These are phyloP conservation scores for Stichopus chloronotus DNA, from an alignment of 35 echinoderm and acorn worm species.

Conservation along the genomic window DNA sequence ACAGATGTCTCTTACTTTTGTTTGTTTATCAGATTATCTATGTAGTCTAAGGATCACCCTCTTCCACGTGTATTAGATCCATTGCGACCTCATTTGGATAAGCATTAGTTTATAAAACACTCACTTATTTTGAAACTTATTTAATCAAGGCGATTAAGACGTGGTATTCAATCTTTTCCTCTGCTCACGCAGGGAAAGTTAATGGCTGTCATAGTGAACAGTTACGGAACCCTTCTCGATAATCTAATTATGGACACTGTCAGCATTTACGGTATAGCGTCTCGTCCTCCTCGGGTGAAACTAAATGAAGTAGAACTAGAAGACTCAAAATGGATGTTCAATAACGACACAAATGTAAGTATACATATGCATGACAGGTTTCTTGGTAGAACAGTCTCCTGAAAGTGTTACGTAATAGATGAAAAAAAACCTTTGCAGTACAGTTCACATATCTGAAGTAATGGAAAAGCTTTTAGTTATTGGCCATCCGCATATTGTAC, in stretches of 20 bases:
- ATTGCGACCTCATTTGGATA: no score
- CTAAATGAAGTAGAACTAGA: conserved; percentile 9
- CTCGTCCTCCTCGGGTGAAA: conserved; percentile 27
- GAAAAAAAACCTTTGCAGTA: neutral
- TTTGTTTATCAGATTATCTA: no score
- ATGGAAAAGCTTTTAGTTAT: neutral
- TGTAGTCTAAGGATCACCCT: no score
- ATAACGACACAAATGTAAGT: conserved; percentile 22
- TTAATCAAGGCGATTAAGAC: no score
- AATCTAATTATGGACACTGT: neutral
- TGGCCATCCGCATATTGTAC: neutral
- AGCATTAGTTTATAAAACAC: no score
- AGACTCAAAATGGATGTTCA: conserved; percentile 2
- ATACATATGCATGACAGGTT: neutral
- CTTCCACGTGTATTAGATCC: no score
- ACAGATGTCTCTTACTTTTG: no score
- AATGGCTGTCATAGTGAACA: neutral
- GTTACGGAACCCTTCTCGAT: neutral
- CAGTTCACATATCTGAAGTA: neutral
- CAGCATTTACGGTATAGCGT: neutral
- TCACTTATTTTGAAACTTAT: no score
- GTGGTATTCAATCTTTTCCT: no score
- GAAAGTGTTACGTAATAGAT: no score
- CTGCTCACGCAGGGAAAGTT: neutral
- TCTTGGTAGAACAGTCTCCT: neutral